phyloP scores from a whole-genome alignment of 2,113 vertebrate species.

The Thunnus maccoyii region DNA sequence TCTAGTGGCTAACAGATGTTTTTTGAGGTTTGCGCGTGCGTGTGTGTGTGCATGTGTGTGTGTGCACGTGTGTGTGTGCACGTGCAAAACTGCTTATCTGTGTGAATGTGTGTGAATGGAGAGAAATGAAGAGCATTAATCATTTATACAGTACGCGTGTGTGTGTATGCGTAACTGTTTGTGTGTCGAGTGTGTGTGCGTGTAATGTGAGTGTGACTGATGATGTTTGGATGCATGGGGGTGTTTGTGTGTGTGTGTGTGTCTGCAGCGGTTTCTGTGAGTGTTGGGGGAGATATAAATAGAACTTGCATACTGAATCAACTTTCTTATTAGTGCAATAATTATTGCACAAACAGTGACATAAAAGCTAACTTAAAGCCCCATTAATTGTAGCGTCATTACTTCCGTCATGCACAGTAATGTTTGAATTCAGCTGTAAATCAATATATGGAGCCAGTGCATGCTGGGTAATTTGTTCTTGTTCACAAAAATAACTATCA shows the following conservation, averaged over 20 bases:
- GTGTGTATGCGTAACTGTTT: not conserved
- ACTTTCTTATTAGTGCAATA: constrained; percentile 27
- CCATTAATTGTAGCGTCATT: constrained; percentile 10
- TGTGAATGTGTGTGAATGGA: constrained; percentile 11
- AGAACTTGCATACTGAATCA: not conserved
- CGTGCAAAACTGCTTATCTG: not conserved
- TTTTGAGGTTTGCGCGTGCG: constrained; percentile 18
- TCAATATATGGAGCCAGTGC: accelerated
- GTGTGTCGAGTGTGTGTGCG: not conserved
- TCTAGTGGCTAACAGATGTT: constrained; percentile 24
- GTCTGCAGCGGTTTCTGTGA: not conserved
- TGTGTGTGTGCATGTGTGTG: not conserved
- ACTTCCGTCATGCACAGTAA: not conserved
- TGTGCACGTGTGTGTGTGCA: not conserved
- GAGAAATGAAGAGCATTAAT: constrained; percentile 24
- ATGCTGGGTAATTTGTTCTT: not conserved
- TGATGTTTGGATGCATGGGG: constrained; percentile 10
- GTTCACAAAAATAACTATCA: not conserved
- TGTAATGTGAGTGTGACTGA: constrained; percentile 27
- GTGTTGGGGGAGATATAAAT: not conserved
- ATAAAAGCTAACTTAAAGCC: constrained; percentile 4
- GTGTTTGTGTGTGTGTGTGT: constrained; percentile 2
- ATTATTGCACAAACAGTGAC: constrained; percentile 26
- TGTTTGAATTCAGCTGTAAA: not conserved
- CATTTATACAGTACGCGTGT: constrained; percentile 3